Base-by-base conservation (phyloP, 2,113 vertebrate species). In the Spheniscus mendiculus region DNA sequence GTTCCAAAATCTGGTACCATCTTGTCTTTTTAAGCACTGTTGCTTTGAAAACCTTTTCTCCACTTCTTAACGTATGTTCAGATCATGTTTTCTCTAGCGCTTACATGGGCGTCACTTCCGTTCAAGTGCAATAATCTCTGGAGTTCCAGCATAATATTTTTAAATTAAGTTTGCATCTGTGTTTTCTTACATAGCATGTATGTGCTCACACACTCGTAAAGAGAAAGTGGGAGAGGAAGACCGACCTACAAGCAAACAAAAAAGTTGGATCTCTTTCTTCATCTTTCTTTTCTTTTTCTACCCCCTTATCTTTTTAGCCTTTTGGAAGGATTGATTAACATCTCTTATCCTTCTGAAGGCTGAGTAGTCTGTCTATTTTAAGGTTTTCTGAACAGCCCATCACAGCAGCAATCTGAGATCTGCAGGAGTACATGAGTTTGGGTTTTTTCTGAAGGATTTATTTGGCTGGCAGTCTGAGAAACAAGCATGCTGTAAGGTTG, bases 281-380 rank as follows among this genome's bases (percentile, higher is more conserved):
- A 30, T 83, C 27, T 83, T 67, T 50, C 15, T 69, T 83, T 58
- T 70, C 5, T 36, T 70, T 84, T 90, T 80, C 30, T 92, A 7
- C 55, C 21, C 36, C 15, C 15, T 20, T 36, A 44, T 71, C 22
- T 95, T 83, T 94, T 90, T 72, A 82, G 87, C 45, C 42, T 84
- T 94, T 76, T 63, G 69, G 61, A 80, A 93, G 63, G 86, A 50
- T 59, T 97, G 73, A 85, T 95, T 95, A 93, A 40, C 73, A 84
- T 94, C 47, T 88, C 27, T 91, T 21, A 91, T 82, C 78, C 81
- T 73, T 91, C 61, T 87, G 81, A 89, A 87, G 73, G 56, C 72
- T 96, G 95, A 93, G 67, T 95, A 95, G 90, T 93, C 34, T 67
- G 62, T 79, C 67, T 97, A 83, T 93, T 92, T 95, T 87, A 81